Base-by-base conservation (phyloP, 2,888 invertebrate species). In the Phragmatobia fuliginosa region DNA sequence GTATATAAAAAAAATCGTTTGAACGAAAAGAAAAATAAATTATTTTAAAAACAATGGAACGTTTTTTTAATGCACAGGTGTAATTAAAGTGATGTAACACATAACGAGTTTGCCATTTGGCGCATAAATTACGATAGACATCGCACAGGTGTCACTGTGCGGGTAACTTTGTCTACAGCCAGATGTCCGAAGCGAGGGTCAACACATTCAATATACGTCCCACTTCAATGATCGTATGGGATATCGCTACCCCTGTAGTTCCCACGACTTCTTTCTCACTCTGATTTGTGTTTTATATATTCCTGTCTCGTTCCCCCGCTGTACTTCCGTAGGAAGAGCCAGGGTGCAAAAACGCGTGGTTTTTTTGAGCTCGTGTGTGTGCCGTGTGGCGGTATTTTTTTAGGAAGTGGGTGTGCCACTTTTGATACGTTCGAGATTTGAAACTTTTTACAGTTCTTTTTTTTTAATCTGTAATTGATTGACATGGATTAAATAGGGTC, bases 161-260 rank as follows among this genome's bases (percentile, higher is more conserved):
- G 62, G 64, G 61, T 56, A 25, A 78, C 60, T 68, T 10, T 28
- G 56, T 59, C 38, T 61, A 25, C 36, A 80, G 69, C 82, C 85
- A 81, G 79, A 80, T 83, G 87, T 83, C 83, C 82, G 75, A 75
- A 83, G 87, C 82, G 75, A 75, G 85, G 88, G 85, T 84, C 84
- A 82, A 76, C 86, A 75, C 85, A 87, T 86, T 80, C 85, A 85
- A 88, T 87, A 84, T 76, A 80, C 85, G 92, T 89, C 87, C 88
- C 92, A 91, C 92, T 91, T 88, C 86, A 91, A 87, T 91, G 91
- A 85, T 85, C 86, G 89, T 94, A 93, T 95, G 95, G 94, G 95
- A 95, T 93, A 93, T 88, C 87, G 91, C 92, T 92, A 93, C 94
- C 94, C 94, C 87, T 91, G 86, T 83, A 91, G 89, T 95, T 95